Conservation (phyloP, 1,140 invertebrate genomes). For the Lysiphlebus fabarum region DNA sequence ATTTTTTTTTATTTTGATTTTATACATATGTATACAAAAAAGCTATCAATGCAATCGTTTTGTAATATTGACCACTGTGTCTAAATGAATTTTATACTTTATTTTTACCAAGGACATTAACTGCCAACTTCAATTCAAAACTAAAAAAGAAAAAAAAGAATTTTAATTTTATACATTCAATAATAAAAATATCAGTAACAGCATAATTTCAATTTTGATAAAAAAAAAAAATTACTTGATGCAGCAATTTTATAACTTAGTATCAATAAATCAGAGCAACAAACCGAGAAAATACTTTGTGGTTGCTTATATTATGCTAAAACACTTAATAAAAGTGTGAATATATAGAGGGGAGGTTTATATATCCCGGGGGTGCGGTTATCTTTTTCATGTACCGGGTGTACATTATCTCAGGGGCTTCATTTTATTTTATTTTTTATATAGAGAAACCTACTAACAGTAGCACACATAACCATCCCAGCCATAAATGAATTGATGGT, state of each 20-base stretch:
- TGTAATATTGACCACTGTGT: too few relatives aligned
- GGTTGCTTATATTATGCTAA: slow-evolving; percentile 51
- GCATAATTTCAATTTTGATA: slow-evolving; percentile 24
- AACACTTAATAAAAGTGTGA: slow-evolving; percentile 43
- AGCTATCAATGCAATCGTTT: too few relatives aligned
- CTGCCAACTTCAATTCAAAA: slow-evolving; percentile 16
- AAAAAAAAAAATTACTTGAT: too few relatives aligned
- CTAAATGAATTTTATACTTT: background rate
- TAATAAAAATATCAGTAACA: too few relatives aligned
- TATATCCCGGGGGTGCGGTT: slow-evolving; percentile 48
- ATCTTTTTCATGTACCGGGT: slow-evolving; percentile 52
- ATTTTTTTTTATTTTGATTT: too few relatives aligned
- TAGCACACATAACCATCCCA: background rate
- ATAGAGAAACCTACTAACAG: background rate
- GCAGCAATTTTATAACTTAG: slow-evolving; percentile 46
- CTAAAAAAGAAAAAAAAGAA: slow-evolving; percentile 37
- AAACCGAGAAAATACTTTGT: slow-evolving; percentile 43
- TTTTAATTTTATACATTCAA: too few relatives aligned
- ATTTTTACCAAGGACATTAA: slow-evolving; percentile 17
- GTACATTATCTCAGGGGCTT: slow-evolving; percentile 46
- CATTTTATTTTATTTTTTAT: background rate
- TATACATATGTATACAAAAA: background rate
- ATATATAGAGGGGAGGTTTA: slow-evolving; percentile 25
- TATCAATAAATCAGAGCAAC: slow-evolving; percentile 50
- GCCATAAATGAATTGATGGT: slow-evolving; percentile 9